Evolutionary conservation across 2,888 invertebrate genomes (phyloP).

Genomic region (Tetranychus truncatus): DNA sequence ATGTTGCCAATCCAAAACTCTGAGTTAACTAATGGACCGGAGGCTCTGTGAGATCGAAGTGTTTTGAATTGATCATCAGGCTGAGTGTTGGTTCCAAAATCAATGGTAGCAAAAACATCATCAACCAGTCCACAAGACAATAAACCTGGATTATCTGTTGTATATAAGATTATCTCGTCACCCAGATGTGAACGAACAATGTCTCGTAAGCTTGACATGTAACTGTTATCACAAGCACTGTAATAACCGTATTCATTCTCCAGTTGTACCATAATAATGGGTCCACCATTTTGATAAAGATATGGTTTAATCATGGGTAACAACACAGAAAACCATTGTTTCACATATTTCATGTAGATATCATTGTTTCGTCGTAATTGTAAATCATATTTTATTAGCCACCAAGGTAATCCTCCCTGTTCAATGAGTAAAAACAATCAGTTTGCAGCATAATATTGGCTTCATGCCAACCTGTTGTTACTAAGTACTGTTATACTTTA

Average conservation of each 20-base stretch:
- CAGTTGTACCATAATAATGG: constrained; percentile 64
- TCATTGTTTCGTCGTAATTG: constrained; percentile 33
- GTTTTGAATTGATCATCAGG: constrained; percentile 23
- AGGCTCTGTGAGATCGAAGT: constrained; percentile 36
- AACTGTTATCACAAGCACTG: constrained; percentile 47
- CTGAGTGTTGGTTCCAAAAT: constrained; percentile 30
- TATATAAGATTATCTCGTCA: constrained; percentile 52
- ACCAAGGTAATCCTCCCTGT: constrained; percentile 54
- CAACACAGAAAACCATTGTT: constrained; percentile 38
- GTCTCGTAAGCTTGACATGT: constrained; percentile 49
- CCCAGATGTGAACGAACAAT: constrained; percentile 42
- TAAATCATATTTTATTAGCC: constrained; percentile 43
- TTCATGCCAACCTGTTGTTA: too few relatives aligned
- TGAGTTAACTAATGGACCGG: constrained; percentile 55
- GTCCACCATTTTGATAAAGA: constrained; percentile 55
- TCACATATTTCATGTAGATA: constrained; percentile 36
- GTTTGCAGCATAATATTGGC: neutral
- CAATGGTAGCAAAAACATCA: constrained; percentile 49
- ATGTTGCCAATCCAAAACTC: neutral
- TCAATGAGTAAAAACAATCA: constrained; percentile 35
- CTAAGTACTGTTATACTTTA: too few relatives aligned
- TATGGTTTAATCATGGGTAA: constrained; percentile 38
- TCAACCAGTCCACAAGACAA: constrained; percentile 45
- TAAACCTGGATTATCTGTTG: constrained; percentile 52
- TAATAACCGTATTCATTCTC: constrained; percentile 88